These are phyloP conservation scores for Pelosia muscerda DNA, from an alignment of 2,888 invertebrate genomes.

Conservation along the genomic window DNA sequence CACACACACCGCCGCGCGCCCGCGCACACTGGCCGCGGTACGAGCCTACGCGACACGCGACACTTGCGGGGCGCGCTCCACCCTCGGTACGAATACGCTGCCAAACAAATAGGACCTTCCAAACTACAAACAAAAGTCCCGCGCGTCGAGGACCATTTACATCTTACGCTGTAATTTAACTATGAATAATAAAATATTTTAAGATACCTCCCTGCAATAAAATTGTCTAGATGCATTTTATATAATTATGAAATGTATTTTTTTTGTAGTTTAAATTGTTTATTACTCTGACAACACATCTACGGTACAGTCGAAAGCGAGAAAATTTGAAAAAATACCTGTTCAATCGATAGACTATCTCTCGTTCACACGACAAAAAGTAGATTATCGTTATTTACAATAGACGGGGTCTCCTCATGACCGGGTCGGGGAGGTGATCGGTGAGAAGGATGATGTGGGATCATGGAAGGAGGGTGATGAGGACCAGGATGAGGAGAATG, in stretches of 20 bases:
- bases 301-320: conserved; percentile 87
- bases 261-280: conserved; percentile 82
- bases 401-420: conserved; percentile 71
- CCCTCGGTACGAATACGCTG: conserved; percentile 52
- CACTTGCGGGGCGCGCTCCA: conserved; percentile 31
- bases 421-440: conserved; percentile 53
- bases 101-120: conserved; percentile 63
- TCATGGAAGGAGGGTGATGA: conserved; percentile 42
- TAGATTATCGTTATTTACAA: conserved; percentile 85
- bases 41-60: background rate
- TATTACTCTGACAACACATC: conserved; percentile 86
- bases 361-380: conserved; percentile 86
- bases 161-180: conserved; percentile 82
- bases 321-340: conserved; percentile 86
- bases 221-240: conserved; percentile 83
- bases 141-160: conserved; percentile 74
- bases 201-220: conserved; percentile 84
- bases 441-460: conserved; percentile 45
- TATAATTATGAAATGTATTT: conserved; percentile 84
- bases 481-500: conserved; percentile 53
- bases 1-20: conserved; percentile 26
- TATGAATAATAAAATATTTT: conserved; percentile 85
- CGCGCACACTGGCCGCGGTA: conserved; percentile 14
- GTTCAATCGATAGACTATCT: conserved; percentile 85
- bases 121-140: conserved; percentile 71